Base-by-base conservation (phyloP, 1,140 invertebrate genomes). In the Chymomyza costata region DNA sequence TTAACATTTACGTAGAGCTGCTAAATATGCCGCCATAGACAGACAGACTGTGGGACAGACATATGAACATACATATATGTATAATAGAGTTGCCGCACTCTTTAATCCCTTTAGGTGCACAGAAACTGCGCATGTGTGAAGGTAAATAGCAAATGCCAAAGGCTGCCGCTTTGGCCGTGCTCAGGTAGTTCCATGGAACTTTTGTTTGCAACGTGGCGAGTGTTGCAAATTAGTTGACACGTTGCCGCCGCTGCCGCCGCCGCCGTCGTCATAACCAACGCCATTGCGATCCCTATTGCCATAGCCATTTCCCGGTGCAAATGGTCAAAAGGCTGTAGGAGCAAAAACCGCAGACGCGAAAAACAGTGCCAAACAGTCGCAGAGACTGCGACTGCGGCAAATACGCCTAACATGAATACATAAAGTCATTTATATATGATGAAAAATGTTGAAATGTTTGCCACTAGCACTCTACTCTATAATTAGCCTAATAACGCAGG, bases 161-260 rank as follows among this genome's bases (percentile, higher is more conserved):
- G 52, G 53, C 65, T 21, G 19, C 17, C 49, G 66, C 73, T n/a
- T n/a, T 62, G 71, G 21, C 21, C 21, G 8, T 25, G 21, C 21
- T 25, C 71, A 78, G 71, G 73, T 78, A 71, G 59, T 78, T 78
- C 71, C 73, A 78, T 60, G 67, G 71, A 78, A 78, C 50, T 60
- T 50, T 50, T 64, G 56, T 37, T 53, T 37, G 59, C 28, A 17
- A 48, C 61, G 32, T 53, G 67, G 67, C 49, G 63, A 78, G 73
- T 80, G 73, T 80, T 80, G 73, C 73, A 80, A 80, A 80, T 80
- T 80, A 80, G 73, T 80, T 80, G 73, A 78, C 73, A 78, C 73
- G 73, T 58, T 71, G 32, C 3, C 8, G 21, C 21, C 49, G 71
- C 60, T 71, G 58, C 30, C 14, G 37, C 32, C 17, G 51, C 11